Percentiles rank a stretch among this genome's conserved stretches.
Conservation (phyloP, 2,888 invertebrate species). For the Acleris cristana region DNA sequence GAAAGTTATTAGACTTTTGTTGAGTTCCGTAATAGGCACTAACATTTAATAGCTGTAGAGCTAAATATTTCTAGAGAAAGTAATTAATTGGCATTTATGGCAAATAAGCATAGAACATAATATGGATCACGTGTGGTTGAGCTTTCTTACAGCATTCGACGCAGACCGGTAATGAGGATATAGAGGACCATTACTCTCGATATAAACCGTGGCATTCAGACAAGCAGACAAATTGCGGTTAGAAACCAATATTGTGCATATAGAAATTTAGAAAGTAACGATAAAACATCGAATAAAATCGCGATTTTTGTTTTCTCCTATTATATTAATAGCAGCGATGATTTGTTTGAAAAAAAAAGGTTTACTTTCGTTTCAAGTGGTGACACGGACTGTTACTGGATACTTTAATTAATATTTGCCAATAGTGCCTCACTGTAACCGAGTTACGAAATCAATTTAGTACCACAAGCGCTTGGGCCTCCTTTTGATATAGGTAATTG, state of each 20-base stretch:
- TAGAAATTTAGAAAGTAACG: slow-evolving; percentile 49
- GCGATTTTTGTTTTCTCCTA: slow-evolving; percentile 36
- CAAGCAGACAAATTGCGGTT: slow-evolving; percentile 54
- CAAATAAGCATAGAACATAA: slow-evolving; percentile 57
- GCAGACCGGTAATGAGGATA: slow-evolving; percentile 46
- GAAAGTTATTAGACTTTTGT: slow-evolving; percentile 25
- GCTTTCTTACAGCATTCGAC: slow-evolving; percentile 54
- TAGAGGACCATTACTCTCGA: slow-evolving; percentile 39
- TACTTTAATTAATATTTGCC: too few species aligned
- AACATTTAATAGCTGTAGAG: slow-evolving; percentile 49
- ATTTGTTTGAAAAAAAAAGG: slow-evolving; percentile 19
- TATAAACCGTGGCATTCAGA: slow-evolving; percentile 48
- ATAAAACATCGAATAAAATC: slow-evolving; percentile 42
- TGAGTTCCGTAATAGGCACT: slow-evolving; percentile 37
- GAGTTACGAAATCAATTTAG: slow-evolving; percentile 14
- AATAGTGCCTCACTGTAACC: too few species aligned
- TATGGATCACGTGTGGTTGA: slow-evolving; percentile 47
- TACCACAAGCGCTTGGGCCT: neutral
- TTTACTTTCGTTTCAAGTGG: slow-evolving; percentile 19
- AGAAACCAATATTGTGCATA: slow-evolving; percentile 54
- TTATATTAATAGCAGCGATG: slow-evolving; percentile 24
- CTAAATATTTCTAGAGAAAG: slow-evolving; percentile 57
- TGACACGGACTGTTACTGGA: slow-evolving; percentile 25
- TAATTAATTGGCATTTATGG: slow-evolving; percentile 59
- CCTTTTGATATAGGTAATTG: slow-evolving; percentile 10